A percentile compares a stretch with the other conserved stretches of the same genome.
Conservation (phyloP, 2,113 vertebrate species). For the Hyperopisus bebe region DNA sequence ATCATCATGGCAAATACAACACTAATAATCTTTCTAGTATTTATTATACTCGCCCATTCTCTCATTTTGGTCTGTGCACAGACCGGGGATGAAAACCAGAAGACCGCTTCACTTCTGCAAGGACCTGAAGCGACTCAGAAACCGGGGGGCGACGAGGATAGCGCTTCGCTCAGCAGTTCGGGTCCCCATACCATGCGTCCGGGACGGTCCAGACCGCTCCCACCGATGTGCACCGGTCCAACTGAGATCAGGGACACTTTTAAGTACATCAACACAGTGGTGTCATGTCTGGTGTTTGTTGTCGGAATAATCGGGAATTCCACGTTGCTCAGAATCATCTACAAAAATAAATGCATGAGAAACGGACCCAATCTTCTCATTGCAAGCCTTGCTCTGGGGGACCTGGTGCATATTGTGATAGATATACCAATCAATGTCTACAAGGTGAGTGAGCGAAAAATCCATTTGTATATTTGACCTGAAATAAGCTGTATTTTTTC, state of each 20-base stretch:
- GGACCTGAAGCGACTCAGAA: slow-evolving; percentile 34
- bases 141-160: slow-evolving; percentile 32
- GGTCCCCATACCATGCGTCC: slow-evolving; percentile 28
- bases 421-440: slow-evolving; percentile 87
- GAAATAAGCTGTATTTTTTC: background rate
- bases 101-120: slow-evolving; percentile 22
- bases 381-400: slow-evolving; percentile 85
- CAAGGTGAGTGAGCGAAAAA: slow-evolving; percentile 68
- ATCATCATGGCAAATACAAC: slow-evolving; percentile 31
- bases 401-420: slow-evolving; percentile 86
- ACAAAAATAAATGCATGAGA: slow-evolving; percentile 93
- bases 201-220: slow-evolving; percentile 40
- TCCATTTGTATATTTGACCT: background rate
- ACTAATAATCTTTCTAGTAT: slow-evolving; percentile 32
- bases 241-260: slow-evolving; percentile 81
- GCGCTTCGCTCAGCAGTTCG: slow-evolving; percentile 43
- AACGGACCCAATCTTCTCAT: slow-evolving; percentile 95
- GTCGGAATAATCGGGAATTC: slow-evolving; percentile 90
- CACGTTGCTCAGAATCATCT: slow-evolving; percentile 87
- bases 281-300: slow-evolving; percentile 85
- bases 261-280: slow-evolving; percentile 89
- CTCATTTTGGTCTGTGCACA: slow-evolving; percentile 43
- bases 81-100: slow-evolving; percentile 7
- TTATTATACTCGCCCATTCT: slow-evolving; percentile 36
- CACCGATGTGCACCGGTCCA: slow-evolving; percentile 67